phyloP scores from a whole-genome alignment of 2,113 vertebrate species.

The Bufo gargarizans region DNA sequence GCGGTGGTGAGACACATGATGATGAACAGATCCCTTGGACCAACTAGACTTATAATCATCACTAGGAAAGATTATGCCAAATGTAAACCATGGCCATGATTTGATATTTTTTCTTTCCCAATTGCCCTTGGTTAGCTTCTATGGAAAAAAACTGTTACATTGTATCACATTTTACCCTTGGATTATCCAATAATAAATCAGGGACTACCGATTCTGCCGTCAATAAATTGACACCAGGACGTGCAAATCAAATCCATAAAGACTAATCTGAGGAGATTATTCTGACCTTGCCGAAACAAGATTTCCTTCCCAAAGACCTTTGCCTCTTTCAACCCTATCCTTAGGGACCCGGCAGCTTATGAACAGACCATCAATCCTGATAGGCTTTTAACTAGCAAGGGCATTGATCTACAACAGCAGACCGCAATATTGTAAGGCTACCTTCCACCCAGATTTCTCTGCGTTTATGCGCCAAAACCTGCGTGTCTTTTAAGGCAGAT shows the following conservation, averaged over 20 bases:
- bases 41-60: no score
- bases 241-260: not conserved
- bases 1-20: no score
- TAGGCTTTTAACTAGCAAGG: conserved; percentile 23
- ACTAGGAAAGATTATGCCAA: no score
- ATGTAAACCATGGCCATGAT: no score
- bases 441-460: no score
- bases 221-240: not conserved
- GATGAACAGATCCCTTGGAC: not conserved
- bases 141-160: no score
- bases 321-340: not conserved
- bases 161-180: no score
- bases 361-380: conserved; percentile 26
- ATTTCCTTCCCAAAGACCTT: not conserved
- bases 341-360: conserved; percentile 18
- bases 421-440: not conserved
- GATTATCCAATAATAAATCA: no score
- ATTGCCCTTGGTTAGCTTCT: no score
- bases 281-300: not conserved
- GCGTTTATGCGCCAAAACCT: no score
- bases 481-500: no score
- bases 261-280: not conserved
- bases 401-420: not conserved
- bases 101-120: no score
- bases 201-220: not conserved